Evolutionary conservation across 2,113 vertebrate genomes (phyloP), one percentile per base, ranked within the genome.

Genomic region (Tychaedon coryphoeus): DNA sequence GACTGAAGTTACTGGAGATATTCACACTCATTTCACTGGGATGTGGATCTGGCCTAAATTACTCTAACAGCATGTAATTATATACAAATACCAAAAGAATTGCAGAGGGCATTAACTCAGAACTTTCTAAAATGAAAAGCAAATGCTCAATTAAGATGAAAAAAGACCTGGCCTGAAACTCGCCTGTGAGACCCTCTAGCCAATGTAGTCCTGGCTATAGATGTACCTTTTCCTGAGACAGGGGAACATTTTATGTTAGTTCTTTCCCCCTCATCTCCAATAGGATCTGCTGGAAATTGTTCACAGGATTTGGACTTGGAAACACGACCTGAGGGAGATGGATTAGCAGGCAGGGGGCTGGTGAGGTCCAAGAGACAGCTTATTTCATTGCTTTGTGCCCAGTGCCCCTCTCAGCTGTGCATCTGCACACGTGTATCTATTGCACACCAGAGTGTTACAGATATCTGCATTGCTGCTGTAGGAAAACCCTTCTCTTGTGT

Each of bases 111-210:
- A 47, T 81, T 95, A 84, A 86, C 72, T 93, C 40, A 34, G 69
- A 86, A 84, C 56, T n/a, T 65, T 78, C 61, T 48, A 51, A 89
- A 95, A 95, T 88, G 67, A 95, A 92, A 94, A 95, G 65, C 83
- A 95, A 95, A 93, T 87, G 91, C 70, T 87, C 76, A 81, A 53
- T 95, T 93, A 93, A 61, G 38, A 71, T 72, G 86, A 80, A 94
- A 94, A 91, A 92, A 85, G 51, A 56, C 48, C 57, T 92, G 80
- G 64, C n/a, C 76, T 93, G 40, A 74, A 74, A 84, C 71, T 53
- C 81, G 43, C 76, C 70, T 58, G 10, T 16, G 83, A 81, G 65
- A 95, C 56, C 28, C 28, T 83, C 79, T 36, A 77, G 42, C 56
- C n/a, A 42, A 31, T 61, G 43, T 17, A 67, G 31, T 33, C 78